Conservation (phyloP, 2,797 vertebrate species). For the Rhincodon typus region DNA sequence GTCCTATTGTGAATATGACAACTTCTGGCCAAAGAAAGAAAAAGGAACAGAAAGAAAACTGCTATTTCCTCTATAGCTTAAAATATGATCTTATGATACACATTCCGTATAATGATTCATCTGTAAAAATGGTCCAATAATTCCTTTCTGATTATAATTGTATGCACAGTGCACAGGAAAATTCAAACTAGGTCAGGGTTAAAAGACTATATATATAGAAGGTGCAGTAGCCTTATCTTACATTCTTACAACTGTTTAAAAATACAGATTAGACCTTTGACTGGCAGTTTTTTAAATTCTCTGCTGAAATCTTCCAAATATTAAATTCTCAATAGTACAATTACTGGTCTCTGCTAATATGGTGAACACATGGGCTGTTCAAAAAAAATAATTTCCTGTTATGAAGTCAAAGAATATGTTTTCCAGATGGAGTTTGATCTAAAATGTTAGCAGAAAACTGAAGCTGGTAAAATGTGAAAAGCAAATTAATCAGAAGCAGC, state of each 20-base stretch:
- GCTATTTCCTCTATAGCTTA: not conserved
- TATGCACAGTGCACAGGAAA: not conserved
- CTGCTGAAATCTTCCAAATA: not conserved
- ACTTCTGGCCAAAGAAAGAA: not conserved
- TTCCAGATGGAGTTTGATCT: slow-evolving; percentile 30
- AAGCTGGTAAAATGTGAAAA: slow-evolving; percentile 16
- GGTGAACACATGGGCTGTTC: not conserved
- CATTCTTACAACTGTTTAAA: not conserved
- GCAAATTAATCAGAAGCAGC: not conserved
- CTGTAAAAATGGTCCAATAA: not conserved
- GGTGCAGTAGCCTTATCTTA: not conserved
- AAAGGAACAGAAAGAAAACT: not conserved
- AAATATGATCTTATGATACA: not conserved
- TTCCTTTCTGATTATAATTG: not conserved
- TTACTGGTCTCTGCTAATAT: slow-evolving; percentile 19
- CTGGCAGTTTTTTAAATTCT: not conserved
- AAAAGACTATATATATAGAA: not conserved
- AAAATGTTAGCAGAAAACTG: not conserved
- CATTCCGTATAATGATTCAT: not conserved
- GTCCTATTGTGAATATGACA: not conserved
- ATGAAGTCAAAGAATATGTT: slow-evolving; percentile 2
- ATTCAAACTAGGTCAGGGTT: not conserved
- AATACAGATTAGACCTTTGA: not conserved
- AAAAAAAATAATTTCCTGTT: slow-evolving; percentile 26
- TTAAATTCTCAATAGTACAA: slow-evolving; percentile 16